Percentiles rank a stretch among this genome's conserved stretches.
Evolutionary conservation across 1,140 invertebrate genomes (phyloP).

Genomic region (Neodiprion virginianus): DNA sequence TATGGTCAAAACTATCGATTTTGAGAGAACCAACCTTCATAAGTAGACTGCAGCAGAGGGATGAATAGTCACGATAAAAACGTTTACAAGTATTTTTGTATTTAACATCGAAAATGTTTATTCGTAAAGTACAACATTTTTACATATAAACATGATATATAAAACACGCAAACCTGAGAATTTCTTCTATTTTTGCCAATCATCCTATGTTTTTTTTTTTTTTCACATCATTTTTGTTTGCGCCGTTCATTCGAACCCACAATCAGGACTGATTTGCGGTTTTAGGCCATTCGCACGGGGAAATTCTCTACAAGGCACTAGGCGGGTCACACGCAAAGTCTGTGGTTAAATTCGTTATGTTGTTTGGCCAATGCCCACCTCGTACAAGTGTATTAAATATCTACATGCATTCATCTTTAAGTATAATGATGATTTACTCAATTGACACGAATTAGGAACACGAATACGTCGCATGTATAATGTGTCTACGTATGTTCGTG

Average conservation of each 20-base stretch:
- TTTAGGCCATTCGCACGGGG: neutral
- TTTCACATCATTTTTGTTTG: neutral
- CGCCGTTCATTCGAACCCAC: neutral
- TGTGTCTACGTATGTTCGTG: no score
- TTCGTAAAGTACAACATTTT: constrained; percentile 52
- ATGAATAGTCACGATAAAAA: neutral
- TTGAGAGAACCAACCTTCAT: neutral
- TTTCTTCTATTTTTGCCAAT: neutral
- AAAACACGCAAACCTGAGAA: neutral
- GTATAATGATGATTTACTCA: no score
- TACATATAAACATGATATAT: constrained; percentile 6
- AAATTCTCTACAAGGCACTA: constrained; percentile 6
- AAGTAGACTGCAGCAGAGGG: neutral
- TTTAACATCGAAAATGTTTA: constrained; percentile 57
- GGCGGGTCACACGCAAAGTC: constrained; percentile 6
- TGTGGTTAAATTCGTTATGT: neutral
- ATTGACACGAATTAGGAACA: no score
- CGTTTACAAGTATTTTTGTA: neutral
- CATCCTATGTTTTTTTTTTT: no score
- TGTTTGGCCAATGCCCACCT: neutral
- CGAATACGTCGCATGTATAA: no score
- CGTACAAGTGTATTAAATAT: neutral
- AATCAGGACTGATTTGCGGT: neutral
- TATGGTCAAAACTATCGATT: no score
- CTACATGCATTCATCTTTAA: no score